Conservation (phyloP, 2,797 vertebrate genomes). For the Ctenopoma multispine region DNA sequence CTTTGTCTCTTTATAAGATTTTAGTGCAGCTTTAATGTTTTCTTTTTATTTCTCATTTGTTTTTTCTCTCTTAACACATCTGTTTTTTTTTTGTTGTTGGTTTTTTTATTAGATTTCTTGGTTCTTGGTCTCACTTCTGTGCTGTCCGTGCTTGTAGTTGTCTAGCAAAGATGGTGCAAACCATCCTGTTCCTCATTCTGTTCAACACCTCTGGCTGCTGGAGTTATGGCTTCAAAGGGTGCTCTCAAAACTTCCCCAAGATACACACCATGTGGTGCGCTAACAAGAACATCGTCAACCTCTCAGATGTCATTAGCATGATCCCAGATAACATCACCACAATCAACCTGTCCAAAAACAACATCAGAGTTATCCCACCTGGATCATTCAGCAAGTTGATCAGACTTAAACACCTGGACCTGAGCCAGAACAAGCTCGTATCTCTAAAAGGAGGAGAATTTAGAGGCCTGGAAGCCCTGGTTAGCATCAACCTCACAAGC, state of each 20-base stretch:
- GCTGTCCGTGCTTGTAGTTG: neutral
- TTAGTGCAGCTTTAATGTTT: too few relatives aligned
- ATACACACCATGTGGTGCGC: slow-evolving; percentile 25
- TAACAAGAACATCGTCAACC: slow-evolving; percentile 29
- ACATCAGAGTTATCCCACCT: slow-evolving; percentile 33
- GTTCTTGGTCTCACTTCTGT: neutral
- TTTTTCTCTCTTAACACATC: neutral
- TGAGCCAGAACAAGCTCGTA: slow-evolving; percentile 40
- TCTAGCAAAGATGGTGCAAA: slow-evolving; percentile 21
- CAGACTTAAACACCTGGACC: slow-evolving; percentile 20
- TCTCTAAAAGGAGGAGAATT: slow-evolving; percentile 47
- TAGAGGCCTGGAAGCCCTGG: slow-evolving; percentile 27
- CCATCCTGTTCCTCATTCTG: slow-evolving; percentile 32
- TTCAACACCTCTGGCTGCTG: slow-evolving; percentile 27
- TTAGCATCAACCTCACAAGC: slow-evolving; percentile 37
- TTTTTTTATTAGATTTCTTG: slow-evolving; percentile 6
- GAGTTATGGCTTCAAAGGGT: slow-evolving; percentile 41
- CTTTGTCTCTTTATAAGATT: too few relatives aligned
- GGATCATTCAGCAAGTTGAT: slow-evolving; percentile 7
- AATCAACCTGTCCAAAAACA: slow-evolving; percentile 43
- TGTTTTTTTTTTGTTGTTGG: too few relatives aligned
- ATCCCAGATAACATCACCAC: slow-evolving; percentile 33
- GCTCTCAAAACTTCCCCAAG: slow-evolving; percentile 6
- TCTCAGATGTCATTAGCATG: slow-evolving; percentile 24
- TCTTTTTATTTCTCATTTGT: neutral